Base-by-base conservation (phyloP, 2,113 vertebrate genomes). In the Phalacrocorax pelagicus region DNA sequence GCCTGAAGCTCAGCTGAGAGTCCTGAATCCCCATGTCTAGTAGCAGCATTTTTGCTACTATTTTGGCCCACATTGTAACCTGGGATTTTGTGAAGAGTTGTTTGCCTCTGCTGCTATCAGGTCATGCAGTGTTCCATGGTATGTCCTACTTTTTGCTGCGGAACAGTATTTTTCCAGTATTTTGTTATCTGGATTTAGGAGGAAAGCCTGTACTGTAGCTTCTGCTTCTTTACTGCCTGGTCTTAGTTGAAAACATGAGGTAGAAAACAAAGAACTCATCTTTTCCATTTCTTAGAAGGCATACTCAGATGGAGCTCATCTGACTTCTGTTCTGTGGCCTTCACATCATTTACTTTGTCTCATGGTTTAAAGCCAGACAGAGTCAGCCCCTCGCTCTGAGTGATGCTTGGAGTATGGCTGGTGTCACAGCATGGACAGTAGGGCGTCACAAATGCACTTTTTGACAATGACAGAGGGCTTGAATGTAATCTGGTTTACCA, bases 121-220 rank as follows among this genome's bases (percentile, higher is more conserved):
- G 10, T 83, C 22, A 10, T 15, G 16, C 0, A 0, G 7, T 13
- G 1, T 46, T 86, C 36, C 36, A 75, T 62, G 36, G 0, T 15
- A 63, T 85, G 5, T 67, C 44, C 23, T 75, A 5, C 13, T 29
- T 93, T 61, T 42, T 59, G 5, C 30, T 82, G 23, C 5, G 2
- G 9, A 26, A 34, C 57, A 14, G 3, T 30, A 27, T 73, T 94
- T 75, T 92, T 81, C 15, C 86, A 22, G 21, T 55, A 1, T 49
- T 80, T 57, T 65, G 29, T 71, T 10, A 15, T 55, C 16, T 83
- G 30, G 5, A 14, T 75, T 94, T 86, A 77, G 70, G 54, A 47
- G 15, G 44, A 90, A 58, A 67, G 6, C 47, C 17, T 63, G 20
- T 59, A 72, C 17, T 0, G 0, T 67, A 32, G 34, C 38, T 92